Percentiles rank a stretch among this genome's conserved stretches.
These are phyloP conservation scores for Balaeniceps rex DNA, from an alignment of 2,113 vertebrate species.

Conservation along the genomic window DNA sequence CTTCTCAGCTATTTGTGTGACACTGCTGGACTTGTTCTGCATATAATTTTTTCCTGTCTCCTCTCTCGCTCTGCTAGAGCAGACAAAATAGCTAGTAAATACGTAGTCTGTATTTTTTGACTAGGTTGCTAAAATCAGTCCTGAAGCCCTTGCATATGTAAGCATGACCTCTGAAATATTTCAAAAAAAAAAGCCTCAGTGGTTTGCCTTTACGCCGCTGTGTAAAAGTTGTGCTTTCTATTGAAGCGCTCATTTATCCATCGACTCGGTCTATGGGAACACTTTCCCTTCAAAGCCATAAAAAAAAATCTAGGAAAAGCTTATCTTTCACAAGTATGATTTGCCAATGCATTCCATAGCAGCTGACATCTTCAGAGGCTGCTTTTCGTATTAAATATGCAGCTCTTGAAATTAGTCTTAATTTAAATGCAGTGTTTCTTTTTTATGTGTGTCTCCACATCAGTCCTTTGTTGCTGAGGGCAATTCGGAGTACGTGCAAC, in stretches of 20 bases:
- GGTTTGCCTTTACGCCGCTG: not conserved
- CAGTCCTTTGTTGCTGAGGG: not conserved
- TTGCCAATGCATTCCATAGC: not conserved
- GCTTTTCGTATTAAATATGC: not conserved
- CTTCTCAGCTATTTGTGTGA: not conserved
- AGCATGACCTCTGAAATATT: not conserved
- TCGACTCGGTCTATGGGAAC: not conserved
- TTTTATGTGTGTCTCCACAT: not conserved
- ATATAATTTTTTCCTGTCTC: not conserved
- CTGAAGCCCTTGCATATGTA: not conserved
- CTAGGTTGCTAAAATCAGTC: not conserved
- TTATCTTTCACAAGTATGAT: not conserved
- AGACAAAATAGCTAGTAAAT: not conserved
- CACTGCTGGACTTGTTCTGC: not conserved
- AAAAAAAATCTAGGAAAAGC: not conserved
- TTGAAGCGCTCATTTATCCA: accelerated
- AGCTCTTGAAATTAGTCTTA: not conserved
- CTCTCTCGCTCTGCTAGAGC: not conserved
- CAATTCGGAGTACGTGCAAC: not conserved
- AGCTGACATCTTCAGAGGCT: not conserved
- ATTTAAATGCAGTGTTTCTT: not conserved
- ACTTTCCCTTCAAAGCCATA: not conserved
- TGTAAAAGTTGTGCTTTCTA: not conserved
- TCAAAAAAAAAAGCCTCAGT: not conserved
- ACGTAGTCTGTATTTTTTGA: not conserved